Base-by-base conservation (phyloP, 2,888 invertebrate genomes). In the Dicycla oo region DNA sequence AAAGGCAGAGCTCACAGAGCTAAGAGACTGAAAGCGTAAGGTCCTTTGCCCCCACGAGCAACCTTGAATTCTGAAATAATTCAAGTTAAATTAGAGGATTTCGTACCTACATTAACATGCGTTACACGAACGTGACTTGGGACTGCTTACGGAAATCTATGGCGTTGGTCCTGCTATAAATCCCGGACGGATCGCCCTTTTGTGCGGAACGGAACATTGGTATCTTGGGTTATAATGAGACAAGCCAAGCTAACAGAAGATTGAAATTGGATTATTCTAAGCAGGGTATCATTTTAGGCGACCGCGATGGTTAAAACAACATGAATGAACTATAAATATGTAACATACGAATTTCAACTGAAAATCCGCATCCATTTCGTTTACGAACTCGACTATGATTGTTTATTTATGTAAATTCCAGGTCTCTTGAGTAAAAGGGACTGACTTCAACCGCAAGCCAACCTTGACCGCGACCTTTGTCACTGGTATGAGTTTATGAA, bases 401-500 rank as follows among this genome's bases (percentile, higher is more conserved):
- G 65, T 61, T 70, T 40, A 56, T 51, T 40, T 56, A 54, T 73
- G 43, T 30, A 54, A 64, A 20, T 13, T 47, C 23, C 15, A n/a
- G 18, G 20, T 47, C 68, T 56, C 68, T 62, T 58, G 47, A 61
- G 43, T 23, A 61, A 49, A 65, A 62, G 54, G 47, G 79, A 34
- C 51, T 51, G 40, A 30, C 62, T 40, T 43, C n/a, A 23, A 73
- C 45, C 54, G n/a, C 62, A 49, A 11, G 20, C 30, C 40, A 49
- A 23, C 82, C 71, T 73, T 78, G 74, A 82, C 71, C 73, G 15
- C 26, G 62, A 53, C 73, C 69, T 72, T 47, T 73, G 65, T 58
- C 49, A 43, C 65, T 51, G 34, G 43, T 60, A 61, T 69, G 63
- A 45, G 69, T 57, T 72, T 69, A 75, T 81, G 67, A 75, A 78